Base-by-base conservation (phyloP, 2,113 vertebrate species). In the Toxotes jaculatrix region DNA sequence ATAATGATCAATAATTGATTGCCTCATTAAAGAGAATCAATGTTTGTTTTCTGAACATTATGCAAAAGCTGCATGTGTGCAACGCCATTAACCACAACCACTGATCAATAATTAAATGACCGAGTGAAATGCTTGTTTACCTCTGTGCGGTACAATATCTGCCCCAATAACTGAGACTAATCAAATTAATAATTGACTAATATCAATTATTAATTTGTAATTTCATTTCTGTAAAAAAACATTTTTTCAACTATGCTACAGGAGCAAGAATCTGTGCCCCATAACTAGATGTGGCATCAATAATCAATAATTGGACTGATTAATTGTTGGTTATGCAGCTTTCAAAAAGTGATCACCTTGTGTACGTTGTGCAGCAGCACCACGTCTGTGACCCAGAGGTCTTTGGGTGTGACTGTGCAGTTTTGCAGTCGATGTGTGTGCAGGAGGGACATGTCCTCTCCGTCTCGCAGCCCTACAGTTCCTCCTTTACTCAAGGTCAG, bases 351-450 rank as follows among this genome's bases (percentile, higher is more conserved):
- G 31, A 78, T 91, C 90, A 97, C 97, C 96, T 96, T 96, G 89
- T 96, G 93, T 9, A 95, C 84, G 53, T 96, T 97, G 88, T 92
- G 93, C 84, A 97, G 88, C 77, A 94, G 88, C 82, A 95, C 94
- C 90, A 96, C 68, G 55, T 94, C 94, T 3, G 96, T 97, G 68
- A 96, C 96, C 96, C 96, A 96, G 36, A 97, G 93, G 91, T 97
- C 94, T 88, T 95, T 96, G 62, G 94, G 91, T 61, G 90, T 92
- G 56, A 94, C 93, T 2, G 92, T 89, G 87, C 95, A 94, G 60
- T 95, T 95, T 49, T 91, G 91, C 71, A 97, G 93, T 36, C 91
- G 95, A 75, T 94, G 79, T 14, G 88, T 92, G 85, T 91, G 91
- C 72, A 96, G 91, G 11, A 95, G 86, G 17, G 92, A 94, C 85